Percentiles rank a stretch among this genome's conserved stretches.
phyloP scores from a whole-genome alignment of 1,140 invertebrate genomes.

The Temnothorax longispinosus region DNA sequence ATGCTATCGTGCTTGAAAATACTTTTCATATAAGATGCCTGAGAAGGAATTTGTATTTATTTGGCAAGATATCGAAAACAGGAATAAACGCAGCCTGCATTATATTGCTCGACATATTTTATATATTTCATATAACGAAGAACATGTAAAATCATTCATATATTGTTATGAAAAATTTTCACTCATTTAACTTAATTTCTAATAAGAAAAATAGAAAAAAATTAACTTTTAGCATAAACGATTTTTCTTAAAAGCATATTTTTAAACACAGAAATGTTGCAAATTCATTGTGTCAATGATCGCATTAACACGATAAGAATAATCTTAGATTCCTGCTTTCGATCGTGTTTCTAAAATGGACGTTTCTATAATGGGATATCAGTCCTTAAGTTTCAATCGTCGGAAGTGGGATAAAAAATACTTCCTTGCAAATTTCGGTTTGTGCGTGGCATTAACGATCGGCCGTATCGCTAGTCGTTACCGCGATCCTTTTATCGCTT shows the following conservation, averaged over 20 bases:
- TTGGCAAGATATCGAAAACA: neutral
- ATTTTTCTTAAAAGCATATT: neutral
- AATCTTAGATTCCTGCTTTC: neutral
- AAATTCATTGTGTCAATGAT: neutral
- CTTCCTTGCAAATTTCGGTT: slow-evolving; percentile 34
- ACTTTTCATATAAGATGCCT: slow-evolving; percentile 11
- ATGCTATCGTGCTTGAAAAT: neutral
- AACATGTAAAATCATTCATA: neutral
- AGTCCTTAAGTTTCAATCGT: neutral
- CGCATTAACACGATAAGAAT: neutral
- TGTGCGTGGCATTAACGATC: slow-evolving; percentile 64
- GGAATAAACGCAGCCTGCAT: neutral
- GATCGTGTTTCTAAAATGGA: neutral
- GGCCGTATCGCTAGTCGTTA: slow-evolving; percentile 60
- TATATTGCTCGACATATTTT: neutral
- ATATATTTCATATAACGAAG: neutral
- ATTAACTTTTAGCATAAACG: too few relatives aligned
- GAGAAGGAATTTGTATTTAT: slow-evolving; percentile 19
- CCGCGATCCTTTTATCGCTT: slow-evolving; percentile 62
- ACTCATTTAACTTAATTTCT: neutral
- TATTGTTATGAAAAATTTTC: neutral
- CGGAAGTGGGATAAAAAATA: neutral
- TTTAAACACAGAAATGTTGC: neutral
- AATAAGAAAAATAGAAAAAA: neutral
- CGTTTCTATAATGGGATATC: neutral